A percentile compares a stretch with the other conserved stretches of the same genome.
Conservation (phyloP, 2,888 invertebrate species). For the Lissonota sp. region DNA sequence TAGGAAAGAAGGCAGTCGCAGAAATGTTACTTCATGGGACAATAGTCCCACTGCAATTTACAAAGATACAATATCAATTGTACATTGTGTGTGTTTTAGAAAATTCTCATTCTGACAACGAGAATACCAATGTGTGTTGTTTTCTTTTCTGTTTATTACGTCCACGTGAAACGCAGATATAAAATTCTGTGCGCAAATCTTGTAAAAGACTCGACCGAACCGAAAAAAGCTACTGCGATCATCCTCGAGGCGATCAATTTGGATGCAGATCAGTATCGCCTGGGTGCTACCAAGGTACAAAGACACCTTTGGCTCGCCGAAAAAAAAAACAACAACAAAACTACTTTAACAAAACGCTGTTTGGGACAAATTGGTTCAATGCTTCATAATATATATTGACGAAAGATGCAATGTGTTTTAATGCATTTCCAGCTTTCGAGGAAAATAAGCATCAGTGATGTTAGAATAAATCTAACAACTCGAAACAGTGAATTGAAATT, state of each 20-base stretch:
- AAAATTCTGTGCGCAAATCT: conserved; percentile 99
- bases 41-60: conserved; percentile 30
- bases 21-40: conserved; percentile 1
- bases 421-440: no score
- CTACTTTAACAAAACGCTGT: neutral
- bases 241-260: conserved; percentile 93
- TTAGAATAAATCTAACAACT: no score
- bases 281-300: conserved; percentile 98
- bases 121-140: conserved; percentile 56
- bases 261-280: conserved; percentile 96
- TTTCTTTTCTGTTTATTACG: conserved; percentile 65
- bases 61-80: neutral
- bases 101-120: conserved; percentile 60
- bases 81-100: conserved; percentile 1
- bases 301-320: conserved; percentile 73
- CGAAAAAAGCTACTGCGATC: conserved; percentile 92
- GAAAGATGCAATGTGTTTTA: no score
- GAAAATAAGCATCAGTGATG: no score
- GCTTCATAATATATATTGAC: no score
- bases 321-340: neutral
- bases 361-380: neutral
- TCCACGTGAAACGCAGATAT: conserved; percentile 90
- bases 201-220: conserved; percentile 89
- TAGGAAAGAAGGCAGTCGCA: conserved; percentile 12
- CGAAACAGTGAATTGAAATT: no score